Conservation (phyloP, 2,113 vertebrate genomes). For the Ceyx cyanopectus region DNA sequence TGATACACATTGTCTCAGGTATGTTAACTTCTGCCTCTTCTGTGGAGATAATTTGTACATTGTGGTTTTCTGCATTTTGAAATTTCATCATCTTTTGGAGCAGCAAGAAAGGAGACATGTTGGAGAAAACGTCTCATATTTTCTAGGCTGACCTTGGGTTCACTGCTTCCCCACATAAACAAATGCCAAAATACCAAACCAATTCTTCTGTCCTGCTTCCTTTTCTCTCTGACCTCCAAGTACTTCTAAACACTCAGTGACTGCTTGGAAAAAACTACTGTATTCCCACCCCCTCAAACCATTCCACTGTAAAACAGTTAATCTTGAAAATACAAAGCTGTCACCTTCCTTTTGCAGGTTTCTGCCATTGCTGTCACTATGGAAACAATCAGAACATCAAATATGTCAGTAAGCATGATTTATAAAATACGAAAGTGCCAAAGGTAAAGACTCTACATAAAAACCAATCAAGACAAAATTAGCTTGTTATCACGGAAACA, state of each 20-base stretch:
- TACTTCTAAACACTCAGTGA: not conserved
- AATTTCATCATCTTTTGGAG: not conserved
- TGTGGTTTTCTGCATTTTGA: not conserved
- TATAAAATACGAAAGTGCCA: not conserved
- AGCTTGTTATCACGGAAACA: not conserved
- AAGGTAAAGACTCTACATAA: not conserved
- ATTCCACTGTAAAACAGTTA: slow-evolving; percentile 8
- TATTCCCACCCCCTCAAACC: not conserved
- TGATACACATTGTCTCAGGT: not conserved
- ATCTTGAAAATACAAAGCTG: slow-evolving; percentile 40
- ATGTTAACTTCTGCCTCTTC: not conserved
- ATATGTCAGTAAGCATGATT: slow-evolving; percentile 11
- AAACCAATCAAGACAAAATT: slow-evolving; percentile 30
- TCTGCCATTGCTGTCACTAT: slow-evolving; percentile 56
- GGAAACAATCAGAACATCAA: slow-evolving; percentile 61
- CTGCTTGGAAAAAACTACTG: not conserved
- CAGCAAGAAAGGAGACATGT: not conserved
- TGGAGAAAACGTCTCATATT: not conserved
- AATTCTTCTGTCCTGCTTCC: not conserved
- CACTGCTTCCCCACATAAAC: not conserved
- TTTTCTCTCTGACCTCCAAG: not conserved
- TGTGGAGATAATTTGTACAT: not conserved
- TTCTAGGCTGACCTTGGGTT: not conserved
- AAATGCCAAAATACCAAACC: not conserved
- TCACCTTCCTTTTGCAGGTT: slow-evolving; percentile 36